These are phyloP conservation scores for Lissonota sp. DNA, from an alignment of 2,888 invertebrate genomes.

Conservation along the genomic window DNA sequence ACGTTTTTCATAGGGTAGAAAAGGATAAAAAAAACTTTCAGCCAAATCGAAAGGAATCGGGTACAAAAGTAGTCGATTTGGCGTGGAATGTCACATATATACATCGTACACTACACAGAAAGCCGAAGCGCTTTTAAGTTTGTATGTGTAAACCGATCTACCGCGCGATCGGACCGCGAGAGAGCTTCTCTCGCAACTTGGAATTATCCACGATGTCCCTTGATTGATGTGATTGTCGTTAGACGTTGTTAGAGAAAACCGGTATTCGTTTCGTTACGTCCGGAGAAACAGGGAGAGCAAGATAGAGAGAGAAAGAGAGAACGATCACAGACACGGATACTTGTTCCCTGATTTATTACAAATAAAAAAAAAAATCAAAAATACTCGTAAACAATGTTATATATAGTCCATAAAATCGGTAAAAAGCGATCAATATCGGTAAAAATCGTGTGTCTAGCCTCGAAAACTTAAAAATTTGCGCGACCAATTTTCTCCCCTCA, in stretches of 20 bases:
- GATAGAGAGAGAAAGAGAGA: constrained; percentile 21
- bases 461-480: no score
- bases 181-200: constrained; percentile 68
- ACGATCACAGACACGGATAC: not conserved
- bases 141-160: constrained; percentile 57
- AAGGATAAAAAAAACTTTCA: no score
- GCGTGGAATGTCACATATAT: not conserved
- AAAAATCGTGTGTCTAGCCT: no score
- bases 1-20: no score
- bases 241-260: constrained; percentile 81
- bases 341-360: no score
- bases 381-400: no score
- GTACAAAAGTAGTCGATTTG: not conserved
- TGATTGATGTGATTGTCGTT: constrained; percentile 83
- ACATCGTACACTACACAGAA: not conserved
- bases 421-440: no score
- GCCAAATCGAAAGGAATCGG: no score
- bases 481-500: no score
- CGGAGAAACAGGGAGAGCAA: constrained; percentile 64
- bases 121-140: not conserved
- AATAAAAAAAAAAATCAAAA: no score
- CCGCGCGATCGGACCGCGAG: constrained; percentile 50
- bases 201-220: constrained; percentile 81
- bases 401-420: no score
- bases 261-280: constrained; percentile 76